phyloP scores from a whole-genome alignment of 2,797 vertebrate species.

The Cossypha heuglini region DNA sequence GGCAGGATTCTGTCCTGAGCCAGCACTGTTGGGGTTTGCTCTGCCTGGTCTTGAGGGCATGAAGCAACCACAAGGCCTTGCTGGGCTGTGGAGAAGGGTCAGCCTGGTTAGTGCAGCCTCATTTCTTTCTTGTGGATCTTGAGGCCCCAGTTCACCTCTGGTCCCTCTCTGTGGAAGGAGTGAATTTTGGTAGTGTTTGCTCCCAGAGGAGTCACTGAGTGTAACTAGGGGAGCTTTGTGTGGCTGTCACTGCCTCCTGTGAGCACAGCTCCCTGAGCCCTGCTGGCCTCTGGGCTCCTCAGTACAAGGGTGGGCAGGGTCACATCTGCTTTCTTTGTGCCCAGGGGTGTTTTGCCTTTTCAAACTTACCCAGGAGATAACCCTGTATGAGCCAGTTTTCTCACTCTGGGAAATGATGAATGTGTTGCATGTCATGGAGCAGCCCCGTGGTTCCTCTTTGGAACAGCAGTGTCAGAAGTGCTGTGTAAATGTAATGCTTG shows the following conservation, averaged over 20 bases:
- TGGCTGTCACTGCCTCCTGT: accelerated
- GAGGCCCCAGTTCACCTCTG: background rate
- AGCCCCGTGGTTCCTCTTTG: background rate
- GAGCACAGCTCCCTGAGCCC: background rate
- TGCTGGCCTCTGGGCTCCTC: background rate
- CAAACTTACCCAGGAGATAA: background rate
- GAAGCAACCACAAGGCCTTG: background rate
- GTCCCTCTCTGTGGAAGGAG: background rate
- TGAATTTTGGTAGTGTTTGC: background rate
- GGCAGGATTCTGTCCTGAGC: background rate
- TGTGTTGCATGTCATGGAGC: background rate
- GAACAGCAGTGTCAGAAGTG: background rate
- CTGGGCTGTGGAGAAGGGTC: background rate
- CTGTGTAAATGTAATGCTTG: conserved; percentile 24
- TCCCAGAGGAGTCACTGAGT: background rate
- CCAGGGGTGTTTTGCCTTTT: background rate
- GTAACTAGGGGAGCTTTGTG: background rate
- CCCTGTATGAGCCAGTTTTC: accelerated
- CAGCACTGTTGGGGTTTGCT: accelerated
- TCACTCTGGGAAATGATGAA: background rate
- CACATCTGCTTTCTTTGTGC: background rate
- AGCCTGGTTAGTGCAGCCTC: background rate
- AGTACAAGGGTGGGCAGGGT: background rate
- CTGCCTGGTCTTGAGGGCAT: background rate
- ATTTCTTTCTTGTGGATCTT: background rate